Percentiles rank a stretch among this genome's conserved stretches.
Conservation (phyloP, 2,888 invertebrate species). For the Pediacus dermestoides region DNA sequence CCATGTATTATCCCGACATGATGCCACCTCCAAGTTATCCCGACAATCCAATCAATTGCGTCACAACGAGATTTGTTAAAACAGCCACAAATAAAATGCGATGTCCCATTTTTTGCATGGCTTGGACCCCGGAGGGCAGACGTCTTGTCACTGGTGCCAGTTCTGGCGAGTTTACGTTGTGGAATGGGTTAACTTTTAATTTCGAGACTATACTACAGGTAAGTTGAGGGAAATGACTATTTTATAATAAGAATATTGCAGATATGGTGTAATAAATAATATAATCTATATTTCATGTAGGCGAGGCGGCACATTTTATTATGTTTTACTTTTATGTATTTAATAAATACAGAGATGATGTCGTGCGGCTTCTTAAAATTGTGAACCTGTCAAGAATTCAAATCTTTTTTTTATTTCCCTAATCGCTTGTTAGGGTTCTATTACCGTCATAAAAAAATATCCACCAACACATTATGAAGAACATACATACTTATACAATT, state of each 20-base stretch:
- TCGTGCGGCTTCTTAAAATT: background rate
- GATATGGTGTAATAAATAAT: no score
- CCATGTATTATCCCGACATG: slow-evolving; percentile 90
- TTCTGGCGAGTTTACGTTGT: slow-evolving; percentile 98
- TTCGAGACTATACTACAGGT: slow-evolving; percentile 99
- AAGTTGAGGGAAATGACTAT: no score
- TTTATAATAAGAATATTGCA: background rate
- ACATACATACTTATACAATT: no score
- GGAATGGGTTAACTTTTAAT: slow-evolving; percentile 99
- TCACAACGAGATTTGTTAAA: slow-evolving; percentile 91
- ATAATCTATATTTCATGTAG: no score
- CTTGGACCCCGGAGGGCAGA: slow-evolving; percentile 99
- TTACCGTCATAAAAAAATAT: no score
- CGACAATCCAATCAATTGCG: slow-evolving; percentile 95
- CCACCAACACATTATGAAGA: no score
- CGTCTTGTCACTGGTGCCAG: slow-evolving; percentile 97
- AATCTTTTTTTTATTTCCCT: no score
- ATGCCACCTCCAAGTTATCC: slow-evolving; percentile 91
- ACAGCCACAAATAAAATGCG: slow-evolving; percentile 99
- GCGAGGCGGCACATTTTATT: no score
- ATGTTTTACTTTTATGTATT: no score
- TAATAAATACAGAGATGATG: no score
- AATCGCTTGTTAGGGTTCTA: no score
- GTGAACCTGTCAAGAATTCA: no score
- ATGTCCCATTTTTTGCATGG: slow-evolving; percentile 97